Conservation (phyloP, 1,140 invertebrate genomes). For the Lasioglossum albipes region DNA sequence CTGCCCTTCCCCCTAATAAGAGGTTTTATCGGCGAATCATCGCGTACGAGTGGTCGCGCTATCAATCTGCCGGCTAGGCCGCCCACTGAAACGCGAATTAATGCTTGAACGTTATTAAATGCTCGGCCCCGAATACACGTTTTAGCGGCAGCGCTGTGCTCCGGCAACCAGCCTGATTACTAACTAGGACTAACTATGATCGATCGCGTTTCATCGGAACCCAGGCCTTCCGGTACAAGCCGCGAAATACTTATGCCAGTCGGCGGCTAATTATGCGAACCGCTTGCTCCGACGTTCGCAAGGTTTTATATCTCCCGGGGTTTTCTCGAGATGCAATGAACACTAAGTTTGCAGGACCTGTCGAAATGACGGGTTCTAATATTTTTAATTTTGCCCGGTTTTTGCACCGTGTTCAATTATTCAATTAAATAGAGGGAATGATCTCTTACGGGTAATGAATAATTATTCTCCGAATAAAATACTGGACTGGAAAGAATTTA, state of each 20-base stretch:
- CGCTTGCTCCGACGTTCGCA: background rate
- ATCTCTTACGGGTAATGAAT: too few species aligned
- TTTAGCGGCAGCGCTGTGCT: background rate
- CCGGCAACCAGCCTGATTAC: background rate
- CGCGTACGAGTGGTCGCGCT: background rate
- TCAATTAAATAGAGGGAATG: too few species aligned
- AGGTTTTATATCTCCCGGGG: background rate
- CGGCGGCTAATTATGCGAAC: background rate
- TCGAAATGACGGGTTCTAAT: too few species aligned
- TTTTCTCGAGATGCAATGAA: too few species aligned
- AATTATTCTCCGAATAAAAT: too few species aligned
- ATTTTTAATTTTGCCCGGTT: too few species aligned
- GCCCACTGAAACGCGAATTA: constrained; percentile 21
- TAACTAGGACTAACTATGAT: background rate
- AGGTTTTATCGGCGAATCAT: constrained; percentile 43
- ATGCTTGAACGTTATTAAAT: constrained; percentile 12
- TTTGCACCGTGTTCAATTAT: too few species aligned
- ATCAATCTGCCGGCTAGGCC: constrained; percentile 28
- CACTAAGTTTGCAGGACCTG: too few species aligned
- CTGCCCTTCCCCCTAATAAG: constrained; percentile 22
- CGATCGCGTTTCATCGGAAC: background rate
- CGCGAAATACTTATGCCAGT: too few species aligned
- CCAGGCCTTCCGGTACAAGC: background rate
- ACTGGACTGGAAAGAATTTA: too few species aligned
- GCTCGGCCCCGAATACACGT: background rate